A percentile compares a stretch with the other conserved stretches of the same genome.
Conservation (phyloP, 2,888 invertebrate species). For the Acanthococcus lagerstroemiae region DNA sequence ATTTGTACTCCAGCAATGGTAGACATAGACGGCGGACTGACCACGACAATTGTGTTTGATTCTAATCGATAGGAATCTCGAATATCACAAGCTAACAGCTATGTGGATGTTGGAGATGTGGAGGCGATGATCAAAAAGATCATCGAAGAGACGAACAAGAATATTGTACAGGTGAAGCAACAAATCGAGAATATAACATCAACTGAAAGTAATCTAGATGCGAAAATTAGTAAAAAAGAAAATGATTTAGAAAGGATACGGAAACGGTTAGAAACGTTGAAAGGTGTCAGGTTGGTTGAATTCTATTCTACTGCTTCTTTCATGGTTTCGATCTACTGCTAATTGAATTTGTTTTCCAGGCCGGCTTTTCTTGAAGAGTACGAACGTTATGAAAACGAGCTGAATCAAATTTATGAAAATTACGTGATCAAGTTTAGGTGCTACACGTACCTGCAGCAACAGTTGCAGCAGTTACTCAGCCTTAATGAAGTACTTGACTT, state of each 20-base stretch:
- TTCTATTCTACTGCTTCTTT: not conserved
- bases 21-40: too few relatives aligned
- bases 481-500: constrained; percentile 5
- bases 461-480: constrained; percentile 54
- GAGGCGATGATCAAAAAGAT: constrained; percentile 69
- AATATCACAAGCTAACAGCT: constrained; percentile 65
- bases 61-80: constrained; percentile 54
- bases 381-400: constrained; percentile 72
- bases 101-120: constrained; percentile 69
- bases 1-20: too few relatives aligned
- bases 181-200: constrained; percentile 76
- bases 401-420: constrained; percentile 72
- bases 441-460: constrained; percentile 75
- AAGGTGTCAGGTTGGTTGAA: constrained; percentile 73
- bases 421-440: constrained; percentile 83
- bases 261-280: constrained; percentile 83
- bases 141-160: constrained; percentile 55
- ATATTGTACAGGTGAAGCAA: constrained; percentile 60
- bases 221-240: constrained; percentile 81
- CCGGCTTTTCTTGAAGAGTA: constrained; percentile 96
- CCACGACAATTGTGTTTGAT: too few relatives aligned
- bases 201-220: constrained; percentile 78
- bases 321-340: not conserved
- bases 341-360: constrained; percentile 43
- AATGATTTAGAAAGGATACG: constrained; percentile 85